Base-by-base conservation (phyloP, 2,797 vertebrate genomes). In the Kryptolebias ocellatus region DNA sequence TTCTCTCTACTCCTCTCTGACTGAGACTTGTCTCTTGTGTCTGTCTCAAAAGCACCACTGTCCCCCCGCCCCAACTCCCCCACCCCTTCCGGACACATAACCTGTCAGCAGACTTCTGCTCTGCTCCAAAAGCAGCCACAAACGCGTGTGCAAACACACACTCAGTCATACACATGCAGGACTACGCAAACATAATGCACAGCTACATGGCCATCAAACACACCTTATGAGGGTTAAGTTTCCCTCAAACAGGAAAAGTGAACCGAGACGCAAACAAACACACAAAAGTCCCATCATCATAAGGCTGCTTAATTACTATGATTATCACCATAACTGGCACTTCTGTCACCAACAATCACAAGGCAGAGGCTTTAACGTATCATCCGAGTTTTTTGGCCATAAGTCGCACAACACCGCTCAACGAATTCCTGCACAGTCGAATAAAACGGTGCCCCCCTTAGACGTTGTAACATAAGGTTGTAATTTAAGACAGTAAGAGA, bases 21-120 rank as follows among this genome's bases (percentile, higher is more conserved):
- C 46, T 87, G 84, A 89, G 77, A 78, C 85, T 81, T 67, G 87
- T 87, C 88, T 89, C 89, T 85, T 86, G 72, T 90, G 85, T 90
- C 86, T 85, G 79, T 80, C 87, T 93, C 86, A 90, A 92, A 92
- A 93, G 92, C 78, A 55, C 86, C 83, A 88, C 90, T 92, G 91
- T 91, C 92, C 89, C 88, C 37, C 37, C 9, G 20, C 20, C 20
- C 20, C 20, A 24, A 24, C 20, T 2, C 20, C 20, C 20, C 20
- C 20, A 24, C 20, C 37, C 9, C 68, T 73, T 83, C 78, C 83
- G 72, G 72, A 89, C 87, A 87, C 87, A 86, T 87, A 88, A 92
- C 89, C 90, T 91, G 90, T 90, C 88, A 90, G 86, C 83, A 92
- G 80, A 88, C 82, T 85, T 81, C 71, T 72, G 81, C 81, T 54